These are phyloP conservation scores for Coptodon bakossiorum DNA, from an alignment of 2,113 vertebrate genomes.

Conservation along the genomic window DNA sequence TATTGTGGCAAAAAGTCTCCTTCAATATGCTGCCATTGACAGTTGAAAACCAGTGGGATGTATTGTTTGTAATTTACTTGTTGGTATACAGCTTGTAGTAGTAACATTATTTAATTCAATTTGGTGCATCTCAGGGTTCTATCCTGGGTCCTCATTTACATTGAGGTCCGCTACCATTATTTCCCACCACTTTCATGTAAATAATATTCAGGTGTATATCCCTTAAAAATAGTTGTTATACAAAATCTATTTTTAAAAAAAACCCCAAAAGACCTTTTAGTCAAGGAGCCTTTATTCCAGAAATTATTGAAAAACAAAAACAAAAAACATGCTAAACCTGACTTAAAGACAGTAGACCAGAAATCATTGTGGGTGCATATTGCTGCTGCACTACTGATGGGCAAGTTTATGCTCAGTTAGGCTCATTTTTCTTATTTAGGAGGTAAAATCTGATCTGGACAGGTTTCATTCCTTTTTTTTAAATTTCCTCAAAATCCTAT, in stretches of 20 bases:
- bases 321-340: not conserved
- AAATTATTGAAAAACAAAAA: not conserved
- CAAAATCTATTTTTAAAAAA: not conserved
- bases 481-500: not conserved
- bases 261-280: accelerated
- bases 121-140: not conserved
- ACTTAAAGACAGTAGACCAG: not conserved
- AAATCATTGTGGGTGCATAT: not conserved
- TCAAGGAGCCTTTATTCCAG: not conserved
- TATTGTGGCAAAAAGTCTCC: not conserved
- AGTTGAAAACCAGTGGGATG: not conserved
- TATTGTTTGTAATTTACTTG: not conserved
- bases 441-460: not conserved
- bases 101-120: not conserved
- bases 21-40: not conserved
- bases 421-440: not conserved
- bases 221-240: not conserved
- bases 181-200: not conserved
- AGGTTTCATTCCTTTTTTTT: not conserved
- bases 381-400: not conserved
- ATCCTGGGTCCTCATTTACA: not conserved
- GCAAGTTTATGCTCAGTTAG: not conserved
- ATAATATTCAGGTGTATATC: not conserved
- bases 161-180: not conserved
- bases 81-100: not conserved